Percentiles rank a stretch among this genome's conserved stretches.
phyloP scores from a whole-genome alignment of 1,140 invertebrate genomes.

The Drosophila baimaii region DNA sequence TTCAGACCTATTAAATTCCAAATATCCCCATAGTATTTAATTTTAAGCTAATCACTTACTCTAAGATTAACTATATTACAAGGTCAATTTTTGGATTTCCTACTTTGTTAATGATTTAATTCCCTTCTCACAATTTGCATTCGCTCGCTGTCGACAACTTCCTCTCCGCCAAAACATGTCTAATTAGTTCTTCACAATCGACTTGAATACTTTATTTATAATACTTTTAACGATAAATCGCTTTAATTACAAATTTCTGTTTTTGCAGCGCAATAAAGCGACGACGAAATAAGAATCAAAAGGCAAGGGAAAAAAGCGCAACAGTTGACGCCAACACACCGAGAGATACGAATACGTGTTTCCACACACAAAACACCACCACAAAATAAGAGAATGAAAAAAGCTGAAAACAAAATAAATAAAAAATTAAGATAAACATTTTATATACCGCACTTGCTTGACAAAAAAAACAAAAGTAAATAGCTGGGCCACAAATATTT shows the following conservation, averaged over 20 bases:
- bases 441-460: slow-evolving; percentile 32
- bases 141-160: slow-evolving; percentile 8
- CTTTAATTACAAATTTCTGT: slow-evolving; percentile 47
- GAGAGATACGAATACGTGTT: slow-evolving; percentile 61
- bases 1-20: neutral
- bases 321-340: slow-evolving; percentile 49
- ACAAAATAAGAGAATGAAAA: too few species aligned
- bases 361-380: slow-evolving; percentile 25
- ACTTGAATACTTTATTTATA: slow-evolving; percentile 33
- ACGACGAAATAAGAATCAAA: slow-evolving; percentile 30
- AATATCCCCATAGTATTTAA: too few species aligned
- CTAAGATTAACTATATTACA: slow-evolving; percentile 1
- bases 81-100: slow-evolving; percentile 20
- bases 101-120: slow-evolving; percentile 17
- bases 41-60: neutral
- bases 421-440: slow-evolving; percentile 54
- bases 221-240: slow-evolving; percentile 32
- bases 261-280: slow-evolving; percentile 59
- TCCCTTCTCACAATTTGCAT: slow-evolving; percentile 19
- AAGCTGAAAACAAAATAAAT: slow-evolving; percentile 19
- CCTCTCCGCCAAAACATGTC: slow-evolving; percentile 9
- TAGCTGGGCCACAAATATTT: slow-evolving; percentile 30
- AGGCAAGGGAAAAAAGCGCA: slow-evolving; percentile 38
- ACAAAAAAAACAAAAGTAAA: slow-evolving; percentile 48
- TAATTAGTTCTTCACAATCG: slow-evolving; percentile 23